Evolutionary conservation across 2,113 vertebrate genomes (phyloP), one percentile per base, ranked within the genome.

Genomic region (Daboia siamensis): DNA sequence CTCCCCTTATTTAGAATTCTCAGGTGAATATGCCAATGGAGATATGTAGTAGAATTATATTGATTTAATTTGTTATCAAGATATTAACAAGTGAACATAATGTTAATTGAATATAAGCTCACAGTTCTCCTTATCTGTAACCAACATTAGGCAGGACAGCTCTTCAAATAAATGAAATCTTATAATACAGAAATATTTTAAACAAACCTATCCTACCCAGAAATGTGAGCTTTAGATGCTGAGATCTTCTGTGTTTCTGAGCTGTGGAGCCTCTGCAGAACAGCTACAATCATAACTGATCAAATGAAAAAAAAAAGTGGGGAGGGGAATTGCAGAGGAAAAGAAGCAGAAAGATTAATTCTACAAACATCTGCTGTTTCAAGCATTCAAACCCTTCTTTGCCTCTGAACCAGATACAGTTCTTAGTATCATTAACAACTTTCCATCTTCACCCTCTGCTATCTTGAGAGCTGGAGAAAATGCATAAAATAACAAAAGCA

Each of bases 261-360:
- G 33, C 24, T n/a, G 2, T 23, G 5, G 10, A 33, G 7, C 13
- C 33, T 91, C 33, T 44, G 88, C 6, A 56, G 33, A 64, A 57
- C n/a, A 64, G 56, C 46, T 52, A 33, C 2, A 17, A 33, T 33
- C 13, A 51, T 9, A 46, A 26, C 33, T n/a, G 55, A 87, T 91
- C 56, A 26, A 54, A 51, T 44, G 12, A 52, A 23, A 3, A 61
- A 56, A 12, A 4, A 54, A 26, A 74, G 33, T 15, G 15, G 39
- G 52, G 39, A 48, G 48, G 51, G 51, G 17, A 11, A 54, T 11
- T 88, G 91, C 86, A 29, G 33, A 88, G 24, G 87, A 84, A 84
- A 92, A 87, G 86, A 21, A 69, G 59, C 86, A 54, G 59, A 69
- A 44, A 33, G 91, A 88, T 87, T 87, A 91, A 61, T 13, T 59